A percentile compares a stretch with the other conserved stretches of the same genome.
Evolutionary conservation across 2,797 vertebrate genomes (phyloP).

Genomic region (Sebastes jordani): DNA sequence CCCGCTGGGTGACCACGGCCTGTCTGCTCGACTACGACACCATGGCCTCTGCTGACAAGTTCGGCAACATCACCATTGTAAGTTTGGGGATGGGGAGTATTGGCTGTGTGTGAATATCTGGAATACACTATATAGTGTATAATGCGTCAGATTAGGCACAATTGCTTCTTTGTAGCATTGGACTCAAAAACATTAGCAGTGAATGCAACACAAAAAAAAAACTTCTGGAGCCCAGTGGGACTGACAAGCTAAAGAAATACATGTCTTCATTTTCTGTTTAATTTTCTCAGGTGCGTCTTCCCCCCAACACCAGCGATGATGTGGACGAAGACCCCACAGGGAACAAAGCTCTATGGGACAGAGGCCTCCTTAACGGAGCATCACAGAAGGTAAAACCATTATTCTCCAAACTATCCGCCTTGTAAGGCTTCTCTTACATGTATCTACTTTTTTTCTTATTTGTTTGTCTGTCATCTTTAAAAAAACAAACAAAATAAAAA

Average conservation of each 20-base stretch:
- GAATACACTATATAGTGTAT: background rate
- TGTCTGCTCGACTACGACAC: constrained; percentile 96
- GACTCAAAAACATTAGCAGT: background rate
- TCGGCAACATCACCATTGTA: constrained; percentile 98
- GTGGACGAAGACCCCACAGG: constrained; percentile 98
- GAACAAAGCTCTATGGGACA: constrained; percentile 99
- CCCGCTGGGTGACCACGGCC: constrained; percentile 96
- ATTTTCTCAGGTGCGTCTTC: constrained; percentile 89
- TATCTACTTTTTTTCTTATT: background rate
- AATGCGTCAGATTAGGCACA: background rate
- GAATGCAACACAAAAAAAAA: background rate
- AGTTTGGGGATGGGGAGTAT: constrained; percentile 60
- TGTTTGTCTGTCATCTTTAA: background rate
- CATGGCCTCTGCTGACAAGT: constrained; percentile 97
- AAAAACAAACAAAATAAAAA: background rate
- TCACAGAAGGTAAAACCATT: constrained; percentile 91
- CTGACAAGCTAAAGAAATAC: background rate
- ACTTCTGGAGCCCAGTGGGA: background rate
- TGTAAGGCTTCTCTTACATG: background rate
- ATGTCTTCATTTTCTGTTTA: background rate
- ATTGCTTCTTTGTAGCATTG: background rate
- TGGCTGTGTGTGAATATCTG: background rate
- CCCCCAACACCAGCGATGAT: constrained; percentile 97
- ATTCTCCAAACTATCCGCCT: rapidly evolving
- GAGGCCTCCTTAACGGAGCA: constrained; percentile 96